phyloP scores from a whole-genome alignment of 2,888 invertebrate genomes.

The Liposcelis brunnea region DNA sequence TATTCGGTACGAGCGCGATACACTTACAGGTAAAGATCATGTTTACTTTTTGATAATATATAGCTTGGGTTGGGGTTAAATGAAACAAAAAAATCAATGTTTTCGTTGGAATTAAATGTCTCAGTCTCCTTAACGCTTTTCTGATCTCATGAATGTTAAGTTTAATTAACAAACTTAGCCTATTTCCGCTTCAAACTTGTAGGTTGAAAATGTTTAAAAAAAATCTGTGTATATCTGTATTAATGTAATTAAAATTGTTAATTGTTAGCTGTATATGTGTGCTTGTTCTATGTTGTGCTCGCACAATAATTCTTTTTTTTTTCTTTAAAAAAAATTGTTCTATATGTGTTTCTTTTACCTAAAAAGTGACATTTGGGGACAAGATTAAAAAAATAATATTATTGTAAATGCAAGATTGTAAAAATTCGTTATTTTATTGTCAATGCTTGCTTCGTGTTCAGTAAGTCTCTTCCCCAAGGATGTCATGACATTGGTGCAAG shows the following conservation, averaged over 20 bases:
- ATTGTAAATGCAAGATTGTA: too few relatives aligned
- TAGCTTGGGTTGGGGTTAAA: not conserved
- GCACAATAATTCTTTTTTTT: conserved; percentile 10
- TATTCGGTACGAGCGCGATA: conserved; percentile 80
- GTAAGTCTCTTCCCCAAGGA: too few relatives aligned
- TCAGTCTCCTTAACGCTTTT: conserved; percentile 6
- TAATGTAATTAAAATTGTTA: conserved; percentile 10
- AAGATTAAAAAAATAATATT: not conserved
- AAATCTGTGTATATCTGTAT: conserved; percentile 10
- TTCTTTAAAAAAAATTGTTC: conserved; percentile 10
- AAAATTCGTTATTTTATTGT: too few relatives aligned
- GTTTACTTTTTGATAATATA: not conserved
- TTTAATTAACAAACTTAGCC: too few relatives aligned
- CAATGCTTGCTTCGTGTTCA: too few relatives aligned
- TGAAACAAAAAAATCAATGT: conserved; percentile 1
- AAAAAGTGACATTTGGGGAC: too few relatives aligned
- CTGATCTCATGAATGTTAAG: not conserved
- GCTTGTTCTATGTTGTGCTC: conserved; percentile 15
- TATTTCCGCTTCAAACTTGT: too few relatives aligned
- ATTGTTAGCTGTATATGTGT: conserved; percentile 9
- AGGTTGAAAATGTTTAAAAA: too few relatives aligned
- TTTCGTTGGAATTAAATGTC: too few relatives aligned
- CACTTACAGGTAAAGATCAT: conserved; percentile 48
- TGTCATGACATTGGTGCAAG: too few relatives aligned
- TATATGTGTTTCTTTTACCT: too few relatives aligned